Evolutionary conservation across 2,113 vertebrate species (phyloP).

Genomic region (Tringa solitaria): DNA sequence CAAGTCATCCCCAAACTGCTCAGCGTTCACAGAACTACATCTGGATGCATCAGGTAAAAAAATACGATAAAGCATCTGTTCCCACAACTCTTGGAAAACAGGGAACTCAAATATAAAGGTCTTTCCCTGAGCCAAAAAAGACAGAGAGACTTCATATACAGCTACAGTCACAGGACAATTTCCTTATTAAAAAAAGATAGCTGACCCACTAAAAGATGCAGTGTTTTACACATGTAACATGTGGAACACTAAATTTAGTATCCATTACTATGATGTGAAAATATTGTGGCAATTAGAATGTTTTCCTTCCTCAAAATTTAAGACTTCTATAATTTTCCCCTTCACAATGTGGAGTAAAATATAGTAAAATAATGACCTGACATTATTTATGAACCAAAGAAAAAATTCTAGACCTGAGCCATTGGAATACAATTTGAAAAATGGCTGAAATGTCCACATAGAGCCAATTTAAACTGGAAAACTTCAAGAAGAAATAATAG

Average conservation of each 20-base stretch:
- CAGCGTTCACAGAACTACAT: not conserved
- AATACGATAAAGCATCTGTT: not conserved
- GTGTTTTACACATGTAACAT: not conserved
- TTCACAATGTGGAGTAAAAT: not conserved
- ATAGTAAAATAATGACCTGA: not conserved
- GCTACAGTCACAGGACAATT: not conserved
- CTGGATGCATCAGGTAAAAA: not conserved
- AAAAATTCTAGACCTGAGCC: not conserved
- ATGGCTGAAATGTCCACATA: not conserved
- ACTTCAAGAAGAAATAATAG: not conserved
- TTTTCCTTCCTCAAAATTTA: not conserved
- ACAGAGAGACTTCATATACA: not conserved
- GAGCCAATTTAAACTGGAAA: not conserved
- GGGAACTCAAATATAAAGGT: not conserved
- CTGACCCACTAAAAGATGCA: not conserved
- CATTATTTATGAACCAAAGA: not conserved
- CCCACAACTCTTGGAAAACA: not conserved
- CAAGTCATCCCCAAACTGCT: not conserved
- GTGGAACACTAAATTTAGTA: not conserved
- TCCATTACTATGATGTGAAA: not conserved
- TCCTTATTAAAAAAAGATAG: not conserved
- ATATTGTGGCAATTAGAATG: not conserved
- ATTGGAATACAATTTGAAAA: not conserved
- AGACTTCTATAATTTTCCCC: not conserved
- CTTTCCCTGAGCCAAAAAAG: not conserved